These are phyloP conservation scores for Osmoderma eremita DNA, from an alignment of 2,888 invertebrate species.

Conservation along the genomic window DNA sequence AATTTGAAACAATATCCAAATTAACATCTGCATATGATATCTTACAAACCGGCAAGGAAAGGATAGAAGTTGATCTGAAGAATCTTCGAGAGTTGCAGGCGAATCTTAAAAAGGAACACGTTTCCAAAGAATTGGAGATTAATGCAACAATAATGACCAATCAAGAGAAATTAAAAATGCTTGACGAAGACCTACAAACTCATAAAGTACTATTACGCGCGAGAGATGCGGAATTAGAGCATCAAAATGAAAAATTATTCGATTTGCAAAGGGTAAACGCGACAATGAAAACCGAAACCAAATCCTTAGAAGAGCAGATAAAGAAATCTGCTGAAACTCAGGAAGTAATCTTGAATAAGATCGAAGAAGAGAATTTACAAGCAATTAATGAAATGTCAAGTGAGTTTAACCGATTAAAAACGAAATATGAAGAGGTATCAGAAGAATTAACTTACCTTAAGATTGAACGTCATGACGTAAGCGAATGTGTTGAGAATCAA, in stretches of 20 bases:
- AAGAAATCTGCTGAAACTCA: constrained; percentile 26
- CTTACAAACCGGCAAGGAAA: constrained; percentile 49
- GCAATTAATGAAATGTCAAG: constrained; percentile 38
- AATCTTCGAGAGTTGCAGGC: constrained; percentile 21
- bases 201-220: constrained; percentile 23
- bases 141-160: constrained; percentile 18
- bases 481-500: constrained; percentile 32
- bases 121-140: constrained; percentile 43
- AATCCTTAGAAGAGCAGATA: constrained; percentile 32
- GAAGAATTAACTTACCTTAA: constrained; percentile 19
- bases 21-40: constrained; percentile 48
- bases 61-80: constrained; percentile 42
- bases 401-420: constrained; percentile 40
- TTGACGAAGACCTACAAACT: constrained; percentile 15
- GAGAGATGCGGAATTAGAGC: constrained; percentile 32
- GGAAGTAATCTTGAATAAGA: constrained; percentile 26
- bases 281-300: constrained; percentile 18
- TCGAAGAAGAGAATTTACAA: constrained; percentile 38
- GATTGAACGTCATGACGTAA: constrained; percentile 34
- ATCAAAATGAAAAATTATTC: constrained; percentile 28
- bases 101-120: constrained; percentile 45
- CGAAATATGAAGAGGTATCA: constrained; percentile 34
- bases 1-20: constrained; percentile 44
- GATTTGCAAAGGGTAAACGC: constrained; percentile 39
- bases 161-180: constrained; percentile 28